phyloP scores from a whole-genome alignment of 2,113 vertebrate species.

The Dissostichus mawsoni region DNA sequence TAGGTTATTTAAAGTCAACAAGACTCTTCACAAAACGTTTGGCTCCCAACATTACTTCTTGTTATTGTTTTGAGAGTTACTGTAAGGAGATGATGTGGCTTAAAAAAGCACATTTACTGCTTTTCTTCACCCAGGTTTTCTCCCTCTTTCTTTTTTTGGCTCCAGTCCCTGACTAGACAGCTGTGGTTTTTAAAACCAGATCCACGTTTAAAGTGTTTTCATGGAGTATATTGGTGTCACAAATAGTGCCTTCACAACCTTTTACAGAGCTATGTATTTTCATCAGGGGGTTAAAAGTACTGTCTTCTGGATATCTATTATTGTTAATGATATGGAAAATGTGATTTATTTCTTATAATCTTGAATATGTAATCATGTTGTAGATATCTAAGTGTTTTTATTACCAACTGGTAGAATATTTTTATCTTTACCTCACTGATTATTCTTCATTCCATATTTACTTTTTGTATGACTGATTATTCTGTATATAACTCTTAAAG shows the following conservation, averaged over 20 bases:
- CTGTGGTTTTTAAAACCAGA: constrained; percentile 4
- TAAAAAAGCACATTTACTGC: background rate
- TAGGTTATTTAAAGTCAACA: constrained; percentile 3
- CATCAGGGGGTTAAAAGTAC: background rate
- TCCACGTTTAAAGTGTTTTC: constrained; percentile 2
- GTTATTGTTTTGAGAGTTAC: background rate
- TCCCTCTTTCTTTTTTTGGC: background rate
- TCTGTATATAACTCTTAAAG: background rate
- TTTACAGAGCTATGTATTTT: background rate
- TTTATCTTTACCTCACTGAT: background rate
- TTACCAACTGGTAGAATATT: background rate
- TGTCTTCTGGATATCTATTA: background rate
- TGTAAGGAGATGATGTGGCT: background rate
- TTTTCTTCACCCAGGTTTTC: background rate
- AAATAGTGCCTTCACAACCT: background rate
- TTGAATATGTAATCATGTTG: background rate
- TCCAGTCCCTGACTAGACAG: constrained; percentile 1
- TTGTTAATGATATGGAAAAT: background rate
- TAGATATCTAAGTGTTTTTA: background rate
- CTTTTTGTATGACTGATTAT: background rate
- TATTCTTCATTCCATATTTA: background rate
- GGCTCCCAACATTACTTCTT: background rate
- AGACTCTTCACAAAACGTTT: background rate
- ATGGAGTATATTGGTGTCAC: background rate
- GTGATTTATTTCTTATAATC: background rate